Evolutionary conservation across 2,113 vertebrate species (phyloP), one percentile per base, ranked within the genome.

Genomic region (Phyllostomus discolor): DNA sequence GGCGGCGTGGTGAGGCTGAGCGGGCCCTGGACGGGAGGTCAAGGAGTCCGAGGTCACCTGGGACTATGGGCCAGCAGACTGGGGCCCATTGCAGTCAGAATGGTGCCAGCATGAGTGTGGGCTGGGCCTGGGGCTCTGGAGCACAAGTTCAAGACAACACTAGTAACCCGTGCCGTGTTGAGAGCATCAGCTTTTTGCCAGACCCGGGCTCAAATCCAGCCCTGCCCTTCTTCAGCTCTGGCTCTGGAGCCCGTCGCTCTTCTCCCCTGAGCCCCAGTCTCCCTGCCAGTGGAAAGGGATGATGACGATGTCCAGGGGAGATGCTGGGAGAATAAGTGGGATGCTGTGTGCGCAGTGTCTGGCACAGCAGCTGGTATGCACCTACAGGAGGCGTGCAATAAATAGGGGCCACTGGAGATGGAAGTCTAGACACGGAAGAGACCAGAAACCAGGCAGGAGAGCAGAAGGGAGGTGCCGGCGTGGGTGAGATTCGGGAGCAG

Each of bases 261-360:
- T 9, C 66, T 31, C 59, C 66, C 59, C 52, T 19, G 82, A 69
- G 73, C 48, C 78, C 82, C 59, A 43, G 31, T 86, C 50, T 93
- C 33, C 84, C 33, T 17, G 31, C 79, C 46, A 38, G 9, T 48
- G 88, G 73, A 84, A 35, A 41, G 73, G 35, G 57, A 20, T 4
- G 26, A 38, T n/a, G 16, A 43, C 43, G 43, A 24, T 28, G 19
- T n/a, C 38, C 88, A 75, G 38, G 17, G n/a, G 20, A 1, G 28
- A 35, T 46, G 26, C 72, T 14, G 0, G 28, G 15, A 26, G 41
- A 20, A 16, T 35, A 4, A 9, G 22, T 1, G 11, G 54, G 33
- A 26, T 4, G 5, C 4, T n/a, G 14, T 10, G 2, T 31, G 7
- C 11, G 7, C 46, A 46, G 85, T 19, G 1, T 86, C 10, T 1